A percentile compares a stretch with the other conserved stretches of the same genome.
Evolutionary conservation across 2,113 vertebrate species (phyloP).

Genomic region (Bufo bufo): DNA sequence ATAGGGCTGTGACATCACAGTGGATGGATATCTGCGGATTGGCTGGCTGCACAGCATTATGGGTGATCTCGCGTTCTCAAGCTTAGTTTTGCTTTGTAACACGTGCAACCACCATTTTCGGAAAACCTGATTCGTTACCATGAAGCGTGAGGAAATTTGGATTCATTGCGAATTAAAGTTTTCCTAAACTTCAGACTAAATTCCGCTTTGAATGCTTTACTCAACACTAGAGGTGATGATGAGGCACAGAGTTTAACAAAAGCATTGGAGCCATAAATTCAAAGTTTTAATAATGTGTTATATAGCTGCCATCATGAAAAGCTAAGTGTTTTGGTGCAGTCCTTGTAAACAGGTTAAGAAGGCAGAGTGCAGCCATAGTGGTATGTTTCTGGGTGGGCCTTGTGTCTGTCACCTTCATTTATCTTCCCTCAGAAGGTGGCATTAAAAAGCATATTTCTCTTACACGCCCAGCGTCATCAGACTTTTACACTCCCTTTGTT

Average conservation of each 20-base stretch:
- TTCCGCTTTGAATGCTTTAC: no score
- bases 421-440: conserved; percentile 13
- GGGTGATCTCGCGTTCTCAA: no score
- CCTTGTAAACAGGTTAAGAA: not conserved
- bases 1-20: no score
- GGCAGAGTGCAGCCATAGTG: not conserved
- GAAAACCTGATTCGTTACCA: no score
- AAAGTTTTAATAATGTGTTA: not conserved
- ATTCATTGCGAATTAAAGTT: no score
- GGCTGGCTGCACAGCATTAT: no score
- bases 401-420: conserved; percentile 30
- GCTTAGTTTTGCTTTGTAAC: no score
- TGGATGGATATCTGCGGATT: no score
- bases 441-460: conserved; percentile 3
- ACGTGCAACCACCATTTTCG: no score
- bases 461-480: conserved; percentile 29
- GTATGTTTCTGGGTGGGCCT: conserved; percentile 19
- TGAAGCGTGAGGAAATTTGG: no score
- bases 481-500: not conserved
- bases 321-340: not conserved
- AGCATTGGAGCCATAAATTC: not conserved
- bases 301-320: not conserved
- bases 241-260: not conserved
- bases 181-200: no score
- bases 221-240: no score